Percentiles rank a stretch among this genome's conserved stretches.
phyloP scores from a whole-genome alignment of 1,140 invertebrate species.

The Drosophila parabipectinata region DNA sequence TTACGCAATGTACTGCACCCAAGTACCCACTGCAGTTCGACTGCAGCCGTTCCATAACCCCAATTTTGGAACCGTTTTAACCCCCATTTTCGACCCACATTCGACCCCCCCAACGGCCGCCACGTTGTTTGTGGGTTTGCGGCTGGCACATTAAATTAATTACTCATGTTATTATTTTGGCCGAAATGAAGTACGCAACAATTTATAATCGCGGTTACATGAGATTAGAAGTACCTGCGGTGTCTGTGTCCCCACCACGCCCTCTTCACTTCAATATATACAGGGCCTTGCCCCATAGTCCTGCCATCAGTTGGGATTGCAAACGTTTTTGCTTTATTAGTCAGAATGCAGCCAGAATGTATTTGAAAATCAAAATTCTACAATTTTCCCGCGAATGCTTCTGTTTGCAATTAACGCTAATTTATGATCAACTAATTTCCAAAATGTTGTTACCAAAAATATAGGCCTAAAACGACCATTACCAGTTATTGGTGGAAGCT shows the following conservation, averaged over 20 bases:
- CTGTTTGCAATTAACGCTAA: constrained; percentile 65
- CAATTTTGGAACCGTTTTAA: neutral
- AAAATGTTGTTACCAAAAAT: constrained; percentile 35
- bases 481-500: neutral
- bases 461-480: neutral
- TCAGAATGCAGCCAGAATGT: constrained; percentile 57
- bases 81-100: neutral
- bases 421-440: constrained; percentile 70
- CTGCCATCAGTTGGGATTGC: constrained; percentile 24
- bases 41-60: constrained; percentile 1
- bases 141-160: constrained; percentile 83
- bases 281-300: neutral
- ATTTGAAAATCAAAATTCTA: constrained; percentile 70
- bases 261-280: neutral
- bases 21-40: constrained; percentile 20
- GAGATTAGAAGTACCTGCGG: constrained; percentile 83
- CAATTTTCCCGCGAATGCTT: constrained; percentile 49
- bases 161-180: constrained; percentile 83
- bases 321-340: constrained; percentile 75
- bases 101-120: neutral
- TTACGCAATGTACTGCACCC: constrained; percentile 46
- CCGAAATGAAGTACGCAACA: constrained; percentile 83
- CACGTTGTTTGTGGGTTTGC: constrained; percentile 55
- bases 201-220: constrained; percentile 81
- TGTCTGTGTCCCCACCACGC: constrained; percentile 7